These are phyloP conservation scores for Atethmia centrago DNA, from an alignment of 2,888 invertebrate species.

Conservation along the genomic window DNA sequence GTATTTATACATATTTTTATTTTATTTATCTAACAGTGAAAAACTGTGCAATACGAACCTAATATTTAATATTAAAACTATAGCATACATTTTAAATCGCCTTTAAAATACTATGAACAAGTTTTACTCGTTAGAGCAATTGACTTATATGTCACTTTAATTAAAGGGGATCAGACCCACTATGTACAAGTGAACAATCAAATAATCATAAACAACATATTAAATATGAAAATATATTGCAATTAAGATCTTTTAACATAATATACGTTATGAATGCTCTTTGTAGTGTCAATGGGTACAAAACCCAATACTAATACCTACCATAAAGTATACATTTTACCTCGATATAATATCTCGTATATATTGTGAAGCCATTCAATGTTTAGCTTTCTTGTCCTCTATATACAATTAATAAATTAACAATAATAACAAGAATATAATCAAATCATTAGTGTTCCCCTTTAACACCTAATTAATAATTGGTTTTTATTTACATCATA, in stretches of 20 bases:
- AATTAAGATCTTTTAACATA: conserved; percentile 44
- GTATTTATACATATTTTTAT: conserved; percentile 64
- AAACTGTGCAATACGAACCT: conserved; percentile 67
- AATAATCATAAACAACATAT: conserved; percentile 48
- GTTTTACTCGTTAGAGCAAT: conserved; percentile 63
- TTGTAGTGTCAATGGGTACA: not conserved
- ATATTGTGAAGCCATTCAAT: conserved; percentile 16
- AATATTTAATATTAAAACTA: conserved; percentile 62
- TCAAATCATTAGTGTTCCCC: conserved; percentile 57
- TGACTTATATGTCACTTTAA: conserved; percentile 59
- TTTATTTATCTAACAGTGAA: conserved; percentile 68
- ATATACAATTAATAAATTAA: conserved; percentile 66
- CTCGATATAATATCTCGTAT: conserved; percentile 6
- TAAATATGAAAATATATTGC: conserved; percentile 46
- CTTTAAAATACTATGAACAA: conserved; percentile 62
- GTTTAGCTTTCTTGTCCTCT: conserved; percentile 43
- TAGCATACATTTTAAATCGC: conserved; percentile 60
- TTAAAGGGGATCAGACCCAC: conserved; percentile 45
- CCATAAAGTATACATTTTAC: not conserved
- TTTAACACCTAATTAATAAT: conserved; percentile 46
- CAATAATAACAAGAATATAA: conserved; percentile 58
- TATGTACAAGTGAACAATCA: conserved; percentile 62
- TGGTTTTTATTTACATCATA: conserved; percentile 60
- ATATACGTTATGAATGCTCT: conserved; percentile 8
- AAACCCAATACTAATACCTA: not conserved